Evolutionary conservation across 2,113 vertebrate genomes (phyloP).

Genomic region (Macquaria ambigua): DNA sequence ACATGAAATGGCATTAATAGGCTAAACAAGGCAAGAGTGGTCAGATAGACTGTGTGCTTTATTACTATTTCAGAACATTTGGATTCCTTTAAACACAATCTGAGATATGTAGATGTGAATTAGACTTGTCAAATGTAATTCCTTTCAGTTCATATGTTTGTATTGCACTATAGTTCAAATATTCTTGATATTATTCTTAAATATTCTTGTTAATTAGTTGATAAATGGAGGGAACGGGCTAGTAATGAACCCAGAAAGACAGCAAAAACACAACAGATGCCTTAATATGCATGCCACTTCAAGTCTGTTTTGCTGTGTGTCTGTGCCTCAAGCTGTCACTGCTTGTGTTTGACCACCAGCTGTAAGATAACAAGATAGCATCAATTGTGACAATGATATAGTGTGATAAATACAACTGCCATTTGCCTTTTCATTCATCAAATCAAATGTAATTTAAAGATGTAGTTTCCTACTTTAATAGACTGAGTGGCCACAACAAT

Average conservation of each 20-base stretch:
- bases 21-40: slow-evolving; percentile 12
- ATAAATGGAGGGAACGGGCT: not conserved
- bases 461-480: not conserved
- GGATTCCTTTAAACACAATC: not conserved
- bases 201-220: not conserved
- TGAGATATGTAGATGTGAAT: not conserved
- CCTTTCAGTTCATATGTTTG: not conserved
- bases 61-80: slow-evolving; percentile 3
- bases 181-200: too few relatives aligned
- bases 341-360: slow-evolving; percentile 45
- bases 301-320: slow-evolving; percentile 49
- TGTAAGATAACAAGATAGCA: not conserved
- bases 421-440: not conserved
- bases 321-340: slow-evolving; percentile 61
- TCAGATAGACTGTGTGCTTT: not conserved
- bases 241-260: slow-evolving; percentile 2
- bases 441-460: not conserved
- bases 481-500: not conserved
- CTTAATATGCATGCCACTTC: slow-evolving; percentile 32
- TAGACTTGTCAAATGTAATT: not conserved
- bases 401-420: not conserved
- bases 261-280: slow-evolving; percentile 54
- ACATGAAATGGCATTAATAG: slow-evolving; percentile 10
- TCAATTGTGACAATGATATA: not conserved
- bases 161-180: slow-evolving; percentile 3